Percentiles rank a stretch among this genome's conserved stretches.
Evolutionary conservation across 2,113 vertebrate genomes (phyloP).

Genomic region (Oriolus oriolus): DNA sequence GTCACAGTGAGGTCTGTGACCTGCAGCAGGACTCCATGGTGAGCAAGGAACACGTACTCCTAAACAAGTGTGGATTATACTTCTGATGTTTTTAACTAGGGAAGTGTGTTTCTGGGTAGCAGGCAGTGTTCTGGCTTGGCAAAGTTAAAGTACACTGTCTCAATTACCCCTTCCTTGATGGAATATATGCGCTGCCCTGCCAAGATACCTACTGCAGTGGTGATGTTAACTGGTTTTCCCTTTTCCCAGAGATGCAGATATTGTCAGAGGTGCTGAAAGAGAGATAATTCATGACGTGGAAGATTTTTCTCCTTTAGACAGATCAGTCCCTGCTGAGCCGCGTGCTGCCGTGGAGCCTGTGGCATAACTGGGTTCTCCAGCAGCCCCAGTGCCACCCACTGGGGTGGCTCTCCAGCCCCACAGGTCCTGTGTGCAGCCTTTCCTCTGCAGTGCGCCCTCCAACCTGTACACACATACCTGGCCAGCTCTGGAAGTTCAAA

Average conservation of each 20-base stretch:
- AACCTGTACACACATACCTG: neutral
- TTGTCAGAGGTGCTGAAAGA: neutral
- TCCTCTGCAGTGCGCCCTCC: neutral
- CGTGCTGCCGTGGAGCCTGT: fast-evolving
- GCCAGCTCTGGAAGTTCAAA: neutral
- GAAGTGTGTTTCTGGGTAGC: neutral
- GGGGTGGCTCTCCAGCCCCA: neutral
- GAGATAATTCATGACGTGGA: neutral
- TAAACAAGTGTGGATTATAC: neutral
- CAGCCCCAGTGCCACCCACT: fast-evolving
- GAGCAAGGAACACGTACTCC: neutral
- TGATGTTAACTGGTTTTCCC: neutral
- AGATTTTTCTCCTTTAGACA: neutral
- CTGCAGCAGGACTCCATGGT: neutral
- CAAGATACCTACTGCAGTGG: neutral
- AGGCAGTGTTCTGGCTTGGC: neutral
- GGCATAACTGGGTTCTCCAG: neutral
- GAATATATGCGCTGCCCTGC: neutral
- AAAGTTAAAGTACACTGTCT: neutral
- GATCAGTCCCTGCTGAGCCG: fast-evolving
- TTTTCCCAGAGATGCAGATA: neutral
- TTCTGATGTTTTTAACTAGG: neutral
- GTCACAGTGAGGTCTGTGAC: neutral
- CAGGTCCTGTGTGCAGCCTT: neutral
- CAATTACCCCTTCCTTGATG: neutral